phyloP scores from a whole-genome alignment of 2,113 vertebrate genomes.

The Dascyllus trimaculatus region DNA sequence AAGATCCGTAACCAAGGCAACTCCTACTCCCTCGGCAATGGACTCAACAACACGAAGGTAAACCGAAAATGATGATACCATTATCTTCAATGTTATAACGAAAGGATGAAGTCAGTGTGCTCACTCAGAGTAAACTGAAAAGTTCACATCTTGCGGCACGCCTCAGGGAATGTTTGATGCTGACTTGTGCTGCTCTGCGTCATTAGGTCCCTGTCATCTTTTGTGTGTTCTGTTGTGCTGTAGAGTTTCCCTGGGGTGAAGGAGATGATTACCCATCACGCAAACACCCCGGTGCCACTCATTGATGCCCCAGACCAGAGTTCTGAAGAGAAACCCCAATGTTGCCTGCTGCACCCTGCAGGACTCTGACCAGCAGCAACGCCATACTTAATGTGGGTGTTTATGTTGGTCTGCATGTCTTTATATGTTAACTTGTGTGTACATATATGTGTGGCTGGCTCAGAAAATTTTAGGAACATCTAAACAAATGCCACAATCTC shows the following conservation, averaged over 20 bases:
- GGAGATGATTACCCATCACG: conserved; percentile 88
- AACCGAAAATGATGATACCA: conserved; percentile 5
- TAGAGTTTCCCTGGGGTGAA: conserved; percentile 87
- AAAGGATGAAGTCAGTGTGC: conserved; percentile 1
- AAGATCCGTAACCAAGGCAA: conserved; percentile 87
- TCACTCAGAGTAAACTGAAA: conserved; percentile 32
- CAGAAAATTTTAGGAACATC: conserved; percentile 2
- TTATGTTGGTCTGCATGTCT: conserved; percentile 2
- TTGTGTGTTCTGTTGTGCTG: conserved; percentile 42
- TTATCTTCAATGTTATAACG: neutral
- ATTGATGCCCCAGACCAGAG: conserved; percentile 88
- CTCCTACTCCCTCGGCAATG: conserved; percentile 85
- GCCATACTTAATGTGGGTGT: conserved; percentile 4
- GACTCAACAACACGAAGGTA: conserved; percentile 88
- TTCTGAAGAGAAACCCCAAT: conserved; percentile 81
- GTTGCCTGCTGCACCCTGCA: conserved; percentile 65
- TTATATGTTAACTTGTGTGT: conserved; percentile 13
- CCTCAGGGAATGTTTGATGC: conserved; percentile 37
- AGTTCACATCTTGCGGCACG: conserved; percentile 43
- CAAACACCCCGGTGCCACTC: conserved; percentile 86
- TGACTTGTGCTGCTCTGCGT: conserved; percentile 44
- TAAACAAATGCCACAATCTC: conserved; percentile 23
- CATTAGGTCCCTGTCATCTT: conserved; percentile 58
- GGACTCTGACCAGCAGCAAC: conserved; percentile 42
- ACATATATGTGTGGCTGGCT: neutral